Conservation (phyloP, 1,140 invertebrate species). For the Magallana ariakensis region DNA sequence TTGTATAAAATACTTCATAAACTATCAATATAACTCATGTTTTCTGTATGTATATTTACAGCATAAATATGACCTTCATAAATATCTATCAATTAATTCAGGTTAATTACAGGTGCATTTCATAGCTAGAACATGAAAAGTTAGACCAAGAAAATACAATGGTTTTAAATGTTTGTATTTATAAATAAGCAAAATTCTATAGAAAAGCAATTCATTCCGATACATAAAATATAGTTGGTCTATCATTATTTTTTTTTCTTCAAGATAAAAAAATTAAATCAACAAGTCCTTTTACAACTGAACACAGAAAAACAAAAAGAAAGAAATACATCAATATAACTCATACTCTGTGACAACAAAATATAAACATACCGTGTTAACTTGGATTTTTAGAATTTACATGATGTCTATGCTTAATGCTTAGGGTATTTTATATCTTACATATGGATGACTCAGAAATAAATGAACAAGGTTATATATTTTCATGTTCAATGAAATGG, state of each 20-base stretch:
- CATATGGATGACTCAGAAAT: not conserved
- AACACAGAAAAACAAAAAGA: conserved; percentile 29
- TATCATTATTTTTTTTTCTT: not conserved
- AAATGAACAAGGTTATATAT: not conserved
- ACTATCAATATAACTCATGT: conserved; percentile 20
- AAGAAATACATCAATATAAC: conserved; percentile 24
- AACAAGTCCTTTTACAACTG: conserved; percentile 14
- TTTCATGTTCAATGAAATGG: not conserved
- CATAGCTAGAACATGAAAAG: not conserved
- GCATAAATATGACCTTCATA: conserved; percentile 20
- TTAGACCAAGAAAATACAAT: not conserved
- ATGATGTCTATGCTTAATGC: not conserved
- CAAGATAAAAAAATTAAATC: not conserved
- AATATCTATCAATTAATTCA: not conserved
- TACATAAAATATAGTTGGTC: not conserved
- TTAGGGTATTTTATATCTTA: not conserved
- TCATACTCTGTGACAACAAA: conserved; percentile 24
- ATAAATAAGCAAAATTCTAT: too few relatives aligned
- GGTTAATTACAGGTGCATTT: conserved; percentile 15
- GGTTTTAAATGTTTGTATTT: not conserved
- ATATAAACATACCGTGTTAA: conserved; percentile 16
- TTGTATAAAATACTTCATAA: conserved; percentile 36
- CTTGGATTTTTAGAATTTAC: not conserved
- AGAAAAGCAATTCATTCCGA: too few relatives aligned
- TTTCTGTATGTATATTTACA: not conserved